These are phyloP conservation scores for Muscicapa adusta DNA, from an alignment of 2,113 vertebrate species.

Conservation along the genomic window DNA sequence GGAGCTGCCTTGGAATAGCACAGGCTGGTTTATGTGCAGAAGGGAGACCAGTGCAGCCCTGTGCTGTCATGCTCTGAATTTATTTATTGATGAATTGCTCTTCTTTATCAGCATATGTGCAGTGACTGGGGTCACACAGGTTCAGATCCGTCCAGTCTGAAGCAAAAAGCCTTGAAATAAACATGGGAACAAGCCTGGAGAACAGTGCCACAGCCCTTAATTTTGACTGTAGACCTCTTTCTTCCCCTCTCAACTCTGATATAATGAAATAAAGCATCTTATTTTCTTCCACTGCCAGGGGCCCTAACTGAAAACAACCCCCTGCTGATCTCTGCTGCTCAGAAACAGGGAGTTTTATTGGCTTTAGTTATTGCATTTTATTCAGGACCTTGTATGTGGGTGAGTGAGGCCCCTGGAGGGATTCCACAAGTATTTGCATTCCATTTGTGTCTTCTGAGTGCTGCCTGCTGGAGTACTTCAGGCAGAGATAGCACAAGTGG, in stretches of 20 bases:
- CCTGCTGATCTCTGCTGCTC: slow-evolving; percentile 54
- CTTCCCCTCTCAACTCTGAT: background rate
- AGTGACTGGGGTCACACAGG: background rate
- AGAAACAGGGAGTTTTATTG: slow-evolving; percentile 61
- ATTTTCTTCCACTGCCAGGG: slow-evolving; percentile 58
- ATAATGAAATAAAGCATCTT: slow-evolving; percentile 64
- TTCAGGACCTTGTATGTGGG: slow-evolving; percentile 53
- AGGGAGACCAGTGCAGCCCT: background rate
- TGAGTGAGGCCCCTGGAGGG: slow-evolving; percentile 49
- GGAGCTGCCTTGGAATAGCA: background rate
- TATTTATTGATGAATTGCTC: background rate
- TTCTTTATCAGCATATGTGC: background rate
- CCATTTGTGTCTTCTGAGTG: slow-evolving; percentile 17
- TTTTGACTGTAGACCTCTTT: slow-evolving; percentile 34
- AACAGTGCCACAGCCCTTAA: background rate
- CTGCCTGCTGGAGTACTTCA: slow-evolving; percentile 3
- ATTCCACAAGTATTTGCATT: slow-evolving; percentile 40
- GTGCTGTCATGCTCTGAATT: background rate
- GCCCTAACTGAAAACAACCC: slow-evolving; percentile 55
- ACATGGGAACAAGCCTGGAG: background rate
- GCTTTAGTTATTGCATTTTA: slow-evolving; percentile 67
- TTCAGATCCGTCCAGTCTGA: background rate
- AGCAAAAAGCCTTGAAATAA: slow-evolving; percentile 15
- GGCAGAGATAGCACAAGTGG: background rate
- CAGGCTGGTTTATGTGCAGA: background rate